Evolutionary conservation across 2,797 vertebrate species (phyloP).

Genomic region (Amniataba percoides): DNA sequence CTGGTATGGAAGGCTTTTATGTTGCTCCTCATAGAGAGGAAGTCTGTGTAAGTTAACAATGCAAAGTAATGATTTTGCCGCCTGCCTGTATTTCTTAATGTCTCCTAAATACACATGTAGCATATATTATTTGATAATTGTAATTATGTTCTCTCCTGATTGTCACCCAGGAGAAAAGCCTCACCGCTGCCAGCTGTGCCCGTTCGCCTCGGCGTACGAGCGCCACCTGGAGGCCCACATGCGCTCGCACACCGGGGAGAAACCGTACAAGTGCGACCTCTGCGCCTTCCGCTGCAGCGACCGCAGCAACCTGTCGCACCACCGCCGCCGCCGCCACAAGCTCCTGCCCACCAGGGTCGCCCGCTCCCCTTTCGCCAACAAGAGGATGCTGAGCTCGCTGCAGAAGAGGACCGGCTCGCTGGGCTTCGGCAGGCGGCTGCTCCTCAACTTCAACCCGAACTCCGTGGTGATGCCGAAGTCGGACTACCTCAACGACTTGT

Average conservation of each 20-base stretch:
- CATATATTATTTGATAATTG: neutral
- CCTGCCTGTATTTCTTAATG: too few relatives aligned
- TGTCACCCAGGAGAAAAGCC: conserved; percentile 92
- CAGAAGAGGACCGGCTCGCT: conserved; percentile 94
- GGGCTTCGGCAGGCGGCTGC: conserved; percentile 90
- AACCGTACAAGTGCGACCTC: conserved; percentile 98
- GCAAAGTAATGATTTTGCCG: too few relatives aligned
- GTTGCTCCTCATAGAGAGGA: too few relatives aligned
- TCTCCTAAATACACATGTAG: too few relatives aligned
- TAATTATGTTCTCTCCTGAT: conserved; percentile 31
- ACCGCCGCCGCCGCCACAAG: conserved; percentile 96
- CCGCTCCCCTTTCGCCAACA: conserved; percentile 91
- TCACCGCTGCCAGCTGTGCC: conserved; percentile 96
- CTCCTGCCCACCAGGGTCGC: conserved; percentile 93
- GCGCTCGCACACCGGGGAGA: conserved; percentile 98
- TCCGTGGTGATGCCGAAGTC: conserved; percentile 92
- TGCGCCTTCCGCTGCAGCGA: conserved; percentile 98
- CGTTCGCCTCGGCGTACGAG: conserved; percentile 97
- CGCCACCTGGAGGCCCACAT: conserved; percentile 98
- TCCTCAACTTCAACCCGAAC: conserved; percentile 92
- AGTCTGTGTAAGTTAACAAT: too few relatives aligned
- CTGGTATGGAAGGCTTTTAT: neutral
- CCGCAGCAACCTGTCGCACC: conserved; percentile 97
- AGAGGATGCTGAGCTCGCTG: conserved; percentile 93
- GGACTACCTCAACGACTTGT: conserved; percentile 88